Percentiles rank a stretch among this genome's conserved stretches.
Evolutionary conservation across 2,888 invertebrate genomes (phyloP).

Genomic region (Drosophila robusta): DNA sequence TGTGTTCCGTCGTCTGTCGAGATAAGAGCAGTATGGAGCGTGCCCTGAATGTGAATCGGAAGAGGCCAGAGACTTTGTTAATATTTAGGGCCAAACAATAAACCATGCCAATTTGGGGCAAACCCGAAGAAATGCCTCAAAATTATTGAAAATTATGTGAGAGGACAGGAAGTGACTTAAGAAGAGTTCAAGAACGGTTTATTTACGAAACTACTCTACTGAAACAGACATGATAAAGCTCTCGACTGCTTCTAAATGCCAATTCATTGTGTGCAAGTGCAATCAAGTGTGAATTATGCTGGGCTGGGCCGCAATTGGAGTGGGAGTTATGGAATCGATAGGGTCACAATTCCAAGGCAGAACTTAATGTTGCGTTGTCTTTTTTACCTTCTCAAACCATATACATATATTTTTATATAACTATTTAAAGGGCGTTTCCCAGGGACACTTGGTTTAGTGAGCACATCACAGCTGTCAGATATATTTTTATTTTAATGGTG

Average conservation of each 20-base stretch:
- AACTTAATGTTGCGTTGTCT: constrained; percentile 31
- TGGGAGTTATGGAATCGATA: constrained; percentile 4
- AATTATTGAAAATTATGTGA: constrained; percentile 46
- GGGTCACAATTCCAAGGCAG: constrained; percentile 27
- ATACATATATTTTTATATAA: constrained; percentile 2
- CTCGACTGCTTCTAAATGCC: constrained; percentile 27
- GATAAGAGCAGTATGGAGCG: constrained; percentile 59
- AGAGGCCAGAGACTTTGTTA: constrained; percentile 36
- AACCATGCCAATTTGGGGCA: constrained; percentile 63
- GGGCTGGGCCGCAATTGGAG: constrained; percentile 14
- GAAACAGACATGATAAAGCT: constrained; percentile 26
- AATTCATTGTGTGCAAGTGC: constrained; percentile 40
- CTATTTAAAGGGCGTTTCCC: constrained; percentile 51
- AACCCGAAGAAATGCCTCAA: constrained; percentile 38
- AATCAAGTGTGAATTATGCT: constrained; percentile 73
- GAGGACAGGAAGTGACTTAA: constrained; percentile 45
- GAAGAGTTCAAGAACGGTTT: constrained; percentile 16
- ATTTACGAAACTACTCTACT: constrained; percentile 18
- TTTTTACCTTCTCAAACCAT: constrained; percentile 6
- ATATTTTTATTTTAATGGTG: constrained; percentile 29
- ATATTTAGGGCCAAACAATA: constrained; percentile 48
- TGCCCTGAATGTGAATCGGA: constrained; percentile 71
- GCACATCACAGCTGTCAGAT: constrained; percentile 39
- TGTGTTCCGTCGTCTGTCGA: constrained; percentile 36
- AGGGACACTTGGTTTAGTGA: constrained; percentile 37